Evolutionary conservation across 2,113 vertebrate genomes (phyloP).

Genomic region (Sula dactylatra): DNA sequence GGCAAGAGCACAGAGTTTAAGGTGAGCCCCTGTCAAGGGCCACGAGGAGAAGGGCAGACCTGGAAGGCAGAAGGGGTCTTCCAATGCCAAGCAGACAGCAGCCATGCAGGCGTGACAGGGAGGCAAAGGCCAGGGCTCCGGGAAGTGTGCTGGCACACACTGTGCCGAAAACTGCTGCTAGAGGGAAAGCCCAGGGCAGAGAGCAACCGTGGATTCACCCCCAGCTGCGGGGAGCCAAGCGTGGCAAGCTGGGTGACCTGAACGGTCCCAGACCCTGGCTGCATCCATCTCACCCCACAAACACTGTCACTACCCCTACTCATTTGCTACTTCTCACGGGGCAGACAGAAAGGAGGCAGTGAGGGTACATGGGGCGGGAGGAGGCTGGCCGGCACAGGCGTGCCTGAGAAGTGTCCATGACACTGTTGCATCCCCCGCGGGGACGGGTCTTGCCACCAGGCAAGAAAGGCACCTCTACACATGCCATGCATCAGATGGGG

Average conservation of each 20-base stretch:
- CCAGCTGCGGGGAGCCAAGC: accelerated
- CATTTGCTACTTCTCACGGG: not conserved
- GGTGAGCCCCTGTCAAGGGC: not conserved
- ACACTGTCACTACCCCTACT: not conserved
- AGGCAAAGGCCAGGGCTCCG: too few species aligned
- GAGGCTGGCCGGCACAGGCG: not conserved
- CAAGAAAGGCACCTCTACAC: not conserved
- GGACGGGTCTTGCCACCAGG: accelerated
- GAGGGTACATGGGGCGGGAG: accelerated
- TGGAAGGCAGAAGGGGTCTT: not conserved
- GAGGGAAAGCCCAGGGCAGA: not conserved
- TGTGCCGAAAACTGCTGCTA: not conserved
- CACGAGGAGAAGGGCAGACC: accelerated
- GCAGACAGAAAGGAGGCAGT: not conserved
- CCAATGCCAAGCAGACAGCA: accelerated
- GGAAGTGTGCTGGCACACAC: not conserved
- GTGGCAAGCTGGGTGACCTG: not conserved
- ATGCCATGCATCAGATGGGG: not conserved
- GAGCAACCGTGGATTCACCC: not conserved
- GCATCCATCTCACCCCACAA: not conserved
- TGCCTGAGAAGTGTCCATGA: accelerated
- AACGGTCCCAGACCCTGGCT: not conserved
- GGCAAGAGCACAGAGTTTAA: not conserved
- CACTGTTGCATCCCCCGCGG: not conserved
- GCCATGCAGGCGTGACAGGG: accelerated